Percentiles rank a stretch among this genome's conserved stretches.
These are phyloP conservation scores for Gastracanthus pulcherrimus DNA, from an alignment of 2,888 invertebrate species.

Conservation along the genomic window DNA sequence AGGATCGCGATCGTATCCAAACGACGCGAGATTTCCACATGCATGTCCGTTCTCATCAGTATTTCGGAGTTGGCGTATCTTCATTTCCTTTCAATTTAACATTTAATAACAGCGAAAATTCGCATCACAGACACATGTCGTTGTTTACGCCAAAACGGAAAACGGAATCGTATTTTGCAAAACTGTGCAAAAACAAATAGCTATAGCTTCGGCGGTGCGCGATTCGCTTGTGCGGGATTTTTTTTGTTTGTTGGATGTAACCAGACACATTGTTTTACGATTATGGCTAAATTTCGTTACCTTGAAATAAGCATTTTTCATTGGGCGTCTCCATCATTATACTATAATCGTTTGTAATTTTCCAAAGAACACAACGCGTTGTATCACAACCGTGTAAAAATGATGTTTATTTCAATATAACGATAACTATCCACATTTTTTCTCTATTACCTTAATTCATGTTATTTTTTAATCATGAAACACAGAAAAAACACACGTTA, in stretches of 20 bases:
- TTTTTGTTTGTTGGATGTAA: neutral
- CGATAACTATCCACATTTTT: neutral
- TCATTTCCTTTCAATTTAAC: neutral
- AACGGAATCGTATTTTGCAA: too few species aligned
- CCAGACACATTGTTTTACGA: neutral
- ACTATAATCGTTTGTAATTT: too few species aligned
- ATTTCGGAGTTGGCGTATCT: neutral
- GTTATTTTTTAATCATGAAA: neutral
- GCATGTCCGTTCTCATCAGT: neutral
- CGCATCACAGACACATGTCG: conserved; percentile 56
- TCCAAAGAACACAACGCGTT: too few species aligned
- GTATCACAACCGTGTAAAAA: too few species aligned
- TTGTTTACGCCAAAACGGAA: conserved; percentile 46
- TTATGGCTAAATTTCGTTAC: neutral
- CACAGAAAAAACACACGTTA: conserved; percentile 11
- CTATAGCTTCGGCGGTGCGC: conserved; percentile 2
- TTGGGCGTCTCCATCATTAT: neutral
- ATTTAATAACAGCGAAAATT: conserved; percentile 43
- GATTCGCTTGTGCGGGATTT: conserved; percentile 19
- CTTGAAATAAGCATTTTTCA: neutral
- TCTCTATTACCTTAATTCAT: neutral
- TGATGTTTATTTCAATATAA: conserved; percentile 6
- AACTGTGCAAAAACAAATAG: conserved; percentile 18
- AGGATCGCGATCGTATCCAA: neutral
- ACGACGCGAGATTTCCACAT: too few species aligned